A percentile compares a stretch with the other conserved stretches of the same genome.
phyloP scores from a whole-genome alignment of 2,797 vertebrate genomes.

The Acipenser transmontanus region DNA sequence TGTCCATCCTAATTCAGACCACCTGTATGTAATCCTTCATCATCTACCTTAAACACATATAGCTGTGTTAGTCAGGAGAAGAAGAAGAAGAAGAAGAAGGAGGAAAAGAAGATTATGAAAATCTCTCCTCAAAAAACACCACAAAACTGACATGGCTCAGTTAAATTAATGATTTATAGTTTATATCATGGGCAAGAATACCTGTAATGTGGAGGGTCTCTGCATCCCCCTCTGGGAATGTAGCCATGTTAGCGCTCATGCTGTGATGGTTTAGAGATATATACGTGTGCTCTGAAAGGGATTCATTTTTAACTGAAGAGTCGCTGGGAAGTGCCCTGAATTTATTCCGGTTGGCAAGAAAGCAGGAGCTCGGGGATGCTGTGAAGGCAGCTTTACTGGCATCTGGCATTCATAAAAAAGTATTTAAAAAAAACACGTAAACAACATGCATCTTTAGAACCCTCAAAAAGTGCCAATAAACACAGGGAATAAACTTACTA shows the following conservation, averaged over 20 bases:
- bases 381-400: conserved; percentile 92
- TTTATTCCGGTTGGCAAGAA: conserved; percentile 91
- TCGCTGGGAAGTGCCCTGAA: conserved; percentile 48
- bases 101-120: not conserved
- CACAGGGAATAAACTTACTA: not conserved
- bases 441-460: no score
- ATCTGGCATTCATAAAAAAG: conserved; percentile 54
- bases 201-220: conserved; percentile 68
- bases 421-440: conserved; percentile 5
- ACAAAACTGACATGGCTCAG: not conserved
- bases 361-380: conserved; percentile 95
- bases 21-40: no score
- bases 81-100: not conserved
- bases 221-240: conserved; percentile 58
- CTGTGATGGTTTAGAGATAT: conserved; percentile 61
- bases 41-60: no score
- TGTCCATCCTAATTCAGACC: no score
- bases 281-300: conserved; percentile 64
- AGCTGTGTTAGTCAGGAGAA: not conserved
- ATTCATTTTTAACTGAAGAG: conserved; percentile 83
- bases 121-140: not conserved
- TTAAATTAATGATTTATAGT: not conserved
- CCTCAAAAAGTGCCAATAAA: no score
- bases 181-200: conserved; percentile 31
- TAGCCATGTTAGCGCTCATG: conserved; percentile 45